Base-by-base conservation (phyloP, 2,888 invertebrate genomes). In the Drosophila multiciliata region DNA sequence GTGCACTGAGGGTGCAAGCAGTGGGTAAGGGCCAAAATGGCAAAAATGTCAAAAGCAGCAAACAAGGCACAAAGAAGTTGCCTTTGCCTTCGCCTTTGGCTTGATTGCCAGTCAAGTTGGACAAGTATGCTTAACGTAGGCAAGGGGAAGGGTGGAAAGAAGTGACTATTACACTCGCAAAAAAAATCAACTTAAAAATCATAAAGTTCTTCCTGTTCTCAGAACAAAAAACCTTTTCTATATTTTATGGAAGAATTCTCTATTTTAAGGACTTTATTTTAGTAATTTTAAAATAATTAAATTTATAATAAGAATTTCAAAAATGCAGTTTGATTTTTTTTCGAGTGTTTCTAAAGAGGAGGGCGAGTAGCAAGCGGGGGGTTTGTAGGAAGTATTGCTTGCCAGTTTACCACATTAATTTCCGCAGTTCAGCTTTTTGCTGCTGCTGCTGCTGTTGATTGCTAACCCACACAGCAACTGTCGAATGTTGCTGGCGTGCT, bases 381-480 rank as follows among this genome's bases (percentile, higher is more conserved):
- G 35, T 11, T 20, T 59, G 17, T 9, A n/a, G 40, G n/a, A 40
- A 40, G 33, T 45, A 35, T 35, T 59, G 65, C 38, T 42, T 86
- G 81, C 83, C 83, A 82, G 75, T 84, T 86, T 83, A 83, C 85
- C 85, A 87, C 88, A 89, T 90, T 90, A 89, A 90, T 90, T 89
- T 89, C 76, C 80, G 76, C 70, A 75, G 76, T 80, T 76, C 68
- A 59, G 66, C 60, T 45, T 57, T 66, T 57, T 63, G n/a, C 40
- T 60, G 29, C 15, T 53, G 66, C 23, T 59, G 54, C 62, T 69
- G 64, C 60, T 73, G 82, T 73, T 83, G 87, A 78, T 23, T 45
- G 45, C 75, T 76, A 54, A 35, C 23, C 23, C n/a, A 55, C 38
- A 55, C 49, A 29, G 12, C 45, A 62, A 54, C 66, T 68, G 76